Evolutionary conservation across 2,888 invertebrate species (phyloP).

Genomic region (Acleris cristana): DNA sequence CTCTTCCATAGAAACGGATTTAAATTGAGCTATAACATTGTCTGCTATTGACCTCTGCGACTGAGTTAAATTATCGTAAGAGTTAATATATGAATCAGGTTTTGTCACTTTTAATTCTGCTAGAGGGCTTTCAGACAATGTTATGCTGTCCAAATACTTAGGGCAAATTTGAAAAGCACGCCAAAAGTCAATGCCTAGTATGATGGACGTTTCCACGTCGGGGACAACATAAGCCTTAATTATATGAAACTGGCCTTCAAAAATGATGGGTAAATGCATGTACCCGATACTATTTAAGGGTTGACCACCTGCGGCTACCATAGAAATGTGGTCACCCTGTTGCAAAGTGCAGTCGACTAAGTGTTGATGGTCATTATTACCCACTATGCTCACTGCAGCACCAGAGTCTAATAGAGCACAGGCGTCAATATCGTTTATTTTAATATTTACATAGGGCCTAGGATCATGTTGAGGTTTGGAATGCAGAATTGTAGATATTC

Average conservation of each 20-base stretch:
- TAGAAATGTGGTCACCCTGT: background rate
- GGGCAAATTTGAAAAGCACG: background rate
- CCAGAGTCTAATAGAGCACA: background rate
- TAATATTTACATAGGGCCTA: background rate
- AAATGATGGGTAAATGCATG: background rate
- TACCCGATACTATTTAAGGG: background rate
- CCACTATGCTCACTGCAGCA: background rate
- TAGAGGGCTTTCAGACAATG: background rate
- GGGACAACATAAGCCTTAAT: background rate
- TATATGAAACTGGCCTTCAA: background rate
- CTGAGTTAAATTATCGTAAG: background rate
- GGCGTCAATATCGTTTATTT: background rate
- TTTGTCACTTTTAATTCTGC: background rate
- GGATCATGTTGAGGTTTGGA: background rate
- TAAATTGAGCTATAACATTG: slow-evolving; percentile 22
- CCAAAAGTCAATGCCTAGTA: background rate
- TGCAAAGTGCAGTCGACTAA: background rate
- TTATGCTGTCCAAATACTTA: background rate
- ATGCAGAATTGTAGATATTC: background rate
- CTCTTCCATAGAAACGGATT: slow-evolving; percentile 21
- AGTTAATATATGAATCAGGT: background rate
- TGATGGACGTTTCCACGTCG: background rate
- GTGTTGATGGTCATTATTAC: background rate
- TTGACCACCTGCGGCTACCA: background rate
- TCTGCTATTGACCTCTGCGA: background rate